Conservation (phyloP, 2,888 invertebrate genomes). For the Galerucella nymphaeae region DNA sequence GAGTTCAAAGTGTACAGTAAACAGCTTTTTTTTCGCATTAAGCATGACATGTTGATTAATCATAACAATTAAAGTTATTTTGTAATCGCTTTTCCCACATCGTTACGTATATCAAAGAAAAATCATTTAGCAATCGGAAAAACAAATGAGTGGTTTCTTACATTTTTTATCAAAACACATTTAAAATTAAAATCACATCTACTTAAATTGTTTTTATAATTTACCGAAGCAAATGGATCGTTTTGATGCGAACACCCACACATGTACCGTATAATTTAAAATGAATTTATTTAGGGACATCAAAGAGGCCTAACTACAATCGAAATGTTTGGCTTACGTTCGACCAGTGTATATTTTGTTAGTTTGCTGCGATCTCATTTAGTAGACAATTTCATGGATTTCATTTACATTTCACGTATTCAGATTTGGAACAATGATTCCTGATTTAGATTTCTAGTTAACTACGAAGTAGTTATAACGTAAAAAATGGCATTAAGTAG, state of each 20-base stretch:
- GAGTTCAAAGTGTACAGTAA: too few relatives aligned
- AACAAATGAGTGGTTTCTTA: not conserved
- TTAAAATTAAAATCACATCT: constrained; percentile 4
- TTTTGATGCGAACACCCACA: not conserved
- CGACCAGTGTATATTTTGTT: not conserved
- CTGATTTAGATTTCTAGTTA: not conserved
- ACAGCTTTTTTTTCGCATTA: too few relatives aligned
- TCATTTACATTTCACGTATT: not conserved
- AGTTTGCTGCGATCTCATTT: not conserved
- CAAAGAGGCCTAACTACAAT: not conserved
- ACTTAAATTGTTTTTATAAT: constrained; percentile 1
- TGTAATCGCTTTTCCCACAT: not conserved
- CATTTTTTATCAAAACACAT: constrained; percentile 2
- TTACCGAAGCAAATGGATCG: not conserved
- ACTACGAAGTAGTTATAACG: too few relatives aligned
- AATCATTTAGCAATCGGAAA: not conserved
- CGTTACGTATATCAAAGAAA: not conserved
- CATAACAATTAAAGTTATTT: not conserved
- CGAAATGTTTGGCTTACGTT: not conserved
- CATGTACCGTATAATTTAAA: constrained; percentile 17
- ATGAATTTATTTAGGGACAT: constrained; percentile 21
- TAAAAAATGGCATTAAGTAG: too few relatives aligned
- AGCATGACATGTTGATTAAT: too few relatives aligned
- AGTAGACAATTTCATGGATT: not conserved
- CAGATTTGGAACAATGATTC: not conserved